phyloP scores from a whole-genome alignment of 2,113 vertebrate genomes.

The Orycteropus afer region DNA sequence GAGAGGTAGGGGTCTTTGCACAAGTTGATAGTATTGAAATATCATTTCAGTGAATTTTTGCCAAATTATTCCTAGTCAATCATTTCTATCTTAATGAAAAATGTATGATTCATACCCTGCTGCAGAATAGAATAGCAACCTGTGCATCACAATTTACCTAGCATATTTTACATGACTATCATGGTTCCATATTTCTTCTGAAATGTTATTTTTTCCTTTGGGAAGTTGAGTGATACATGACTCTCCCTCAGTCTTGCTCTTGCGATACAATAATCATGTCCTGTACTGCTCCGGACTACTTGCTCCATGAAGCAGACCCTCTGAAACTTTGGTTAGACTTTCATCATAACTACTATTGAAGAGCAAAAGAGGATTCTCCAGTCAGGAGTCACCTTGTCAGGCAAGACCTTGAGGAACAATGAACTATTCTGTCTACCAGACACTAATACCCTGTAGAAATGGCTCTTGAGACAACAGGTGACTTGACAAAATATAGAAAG shows the following conservation, averaged over 20 bases:
- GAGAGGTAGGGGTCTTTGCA: neutral
- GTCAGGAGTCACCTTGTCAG: neutral
- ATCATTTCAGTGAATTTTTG: neutral
- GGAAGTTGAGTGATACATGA: neutral
- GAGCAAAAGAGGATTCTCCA: neutral
- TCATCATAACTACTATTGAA: neutral
- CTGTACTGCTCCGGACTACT: neutral
- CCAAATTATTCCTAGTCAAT: neutral
- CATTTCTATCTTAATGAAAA: neutral
- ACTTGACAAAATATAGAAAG: neutral
- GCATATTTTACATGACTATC: neutral
- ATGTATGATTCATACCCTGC: neutral
- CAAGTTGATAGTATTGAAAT: neutral
- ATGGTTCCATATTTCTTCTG: neutral
- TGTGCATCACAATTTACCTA: neutral
- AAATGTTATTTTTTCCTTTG: neutral
- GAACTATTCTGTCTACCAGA: neutral
- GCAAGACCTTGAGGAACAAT: neutral
- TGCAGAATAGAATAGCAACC: neutral
- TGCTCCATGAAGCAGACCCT: neutral
- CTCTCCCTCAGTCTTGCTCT: neutral
- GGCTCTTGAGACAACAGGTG: neutral
- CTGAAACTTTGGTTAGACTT: neutral
- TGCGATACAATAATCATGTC: neutral
- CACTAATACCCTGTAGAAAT: neutral